A percentile compares a stretch with the other conserved stretches of the same genome.
These are phyloP conservation scores for Sebastes steindachneri DNA, from an alignment of 2,797 vertebrate species.

Conservation along the genomic window DNA sequence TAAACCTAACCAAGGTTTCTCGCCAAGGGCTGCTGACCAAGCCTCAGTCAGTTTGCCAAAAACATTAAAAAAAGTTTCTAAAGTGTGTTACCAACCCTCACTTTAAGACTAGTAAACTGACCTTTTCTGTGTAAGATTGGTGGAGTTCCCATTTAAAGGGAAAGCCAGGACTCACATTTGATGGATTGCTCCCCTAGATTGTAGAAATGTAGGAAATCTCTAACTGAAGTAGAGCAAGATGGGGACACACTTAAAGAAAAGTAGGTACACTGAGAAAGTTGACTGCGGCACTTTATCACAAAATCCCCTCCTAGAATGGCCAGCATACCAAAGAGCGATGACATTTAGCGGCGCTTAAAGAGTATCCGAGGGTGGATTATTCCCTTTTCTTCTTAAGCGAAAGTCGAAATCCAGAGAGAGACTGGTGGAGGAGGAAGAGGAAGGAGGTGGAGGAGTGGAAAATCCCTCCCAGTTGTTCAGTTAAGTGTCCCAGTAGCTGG, in stretches of 20 bases:
- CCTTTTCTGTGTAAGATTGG: neutral
- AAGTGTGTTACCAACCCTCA: too few relatives aligned
- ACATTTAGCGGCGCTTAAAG: slow-evolving; percentile 18
- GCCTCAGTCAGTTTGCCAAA: too few relatives aligned
- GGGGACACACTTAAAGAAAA: neutral
- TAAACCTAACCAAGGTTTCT: too few relatives aligned
- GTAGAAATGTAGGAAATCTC: neutral
- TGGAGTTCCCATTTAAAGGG: neutral
- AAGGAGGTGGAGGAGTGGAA: slow-evolving; percentile 40
- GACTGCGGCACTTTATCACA: neutral
- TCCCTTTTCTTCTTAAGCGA: slow-evolving; percentile 1
- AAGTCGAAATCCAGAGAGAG: slow-evolving; percentile 16
- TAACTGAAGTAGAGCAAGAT: neutral
- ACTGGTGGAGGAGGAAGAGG: neutral
- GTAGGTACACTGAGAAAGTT: neutral
- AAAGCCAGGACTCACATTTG: neutral
- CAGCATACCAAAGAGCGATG: neutral
- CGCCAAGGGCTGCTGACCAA: too few relatives aligned
- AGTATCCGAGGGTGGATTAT: neutral
- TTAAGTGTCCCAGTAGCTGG: slow-evolving; percentile 46
- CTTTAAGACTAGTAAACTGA: neutral
- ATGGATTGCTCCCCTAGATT: neutral
- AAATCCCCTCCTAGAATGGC: neutral
- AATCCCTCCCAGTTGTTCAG: slow-evolving; percentile 39
- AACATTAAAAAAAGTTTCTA: too few relatives aligned